A percentile compares a stretch with the other conserved stretches of the same genome.
These are phyloP conservation scores for Yasuhikotakia modesta DNA, from an alignment of 2,797 vertebrate species.

Conservation along the genomic window DNA sequence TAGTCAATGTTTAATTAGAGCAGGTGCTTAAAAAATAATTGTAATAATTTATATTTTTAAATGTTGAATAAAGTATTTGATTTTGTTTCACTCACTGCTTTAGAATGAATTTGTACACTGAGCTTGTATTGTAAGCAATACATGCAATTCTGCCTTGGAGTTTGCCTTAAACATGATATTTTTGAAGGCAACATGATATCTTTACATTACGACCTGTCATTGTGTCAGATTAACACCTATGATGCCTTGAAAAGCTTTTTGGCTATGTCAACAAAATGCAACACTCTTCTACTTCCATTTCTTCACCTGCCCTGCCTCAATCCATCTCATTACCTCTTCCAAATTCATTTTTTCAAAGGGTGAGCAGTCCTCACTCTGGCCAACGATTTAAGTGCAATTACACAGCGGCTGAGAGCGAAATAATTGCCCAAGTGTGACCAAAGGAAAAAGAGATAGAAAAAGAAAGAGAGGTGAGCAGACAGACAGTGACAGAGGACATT, in stretches of 20 bases:
- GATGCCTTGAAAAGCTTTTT: not conserved
- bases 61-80: too few relatives aligned
- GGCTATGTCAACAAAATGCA: slow-evolving; percentile 14
- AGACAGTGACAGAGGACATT: slow-evolving; percentile 23
- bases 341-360: slow-evolving; percentile 14
- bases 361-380: slow-evolving; percentile 10
- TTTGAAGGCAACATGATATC: too few relatives aligned
- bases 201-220: too few relatives aligned
- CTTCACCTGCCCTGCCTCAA: slow-evolving; percentile 17
- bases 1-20: too few relatives aligned
- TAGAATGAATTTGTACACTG: too few relatives aligned
- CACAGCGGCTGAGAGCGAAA: slow-evolving; percentile 37
- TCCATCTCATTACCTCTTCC: slow-evolving; percentile 20
- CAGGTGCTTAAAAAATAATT: too few relatives aligned
- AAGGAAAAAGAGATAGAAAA: not conserved
- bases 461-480: slow-evolving; percentile 23
- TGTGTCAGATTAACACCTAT: not conserved
- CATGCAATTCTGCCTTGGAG: too few relatives aligned
- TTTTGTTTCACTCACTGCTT: too few relatives aligned
- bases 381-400: slow-evolving; percentile 36
- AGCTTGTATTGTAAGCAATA: too few relatives aligned
- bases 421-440: slow-evolving; percentile 10
- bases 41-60: too few relatives aligned
- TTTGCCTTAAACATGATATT: too few relatives aligned
- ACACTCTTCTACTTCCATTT: slow-evolving; percentile 16